Conservation (phyloP, 2,888 invertebrate genomes). For the Pollenia amentaria region DNA sequence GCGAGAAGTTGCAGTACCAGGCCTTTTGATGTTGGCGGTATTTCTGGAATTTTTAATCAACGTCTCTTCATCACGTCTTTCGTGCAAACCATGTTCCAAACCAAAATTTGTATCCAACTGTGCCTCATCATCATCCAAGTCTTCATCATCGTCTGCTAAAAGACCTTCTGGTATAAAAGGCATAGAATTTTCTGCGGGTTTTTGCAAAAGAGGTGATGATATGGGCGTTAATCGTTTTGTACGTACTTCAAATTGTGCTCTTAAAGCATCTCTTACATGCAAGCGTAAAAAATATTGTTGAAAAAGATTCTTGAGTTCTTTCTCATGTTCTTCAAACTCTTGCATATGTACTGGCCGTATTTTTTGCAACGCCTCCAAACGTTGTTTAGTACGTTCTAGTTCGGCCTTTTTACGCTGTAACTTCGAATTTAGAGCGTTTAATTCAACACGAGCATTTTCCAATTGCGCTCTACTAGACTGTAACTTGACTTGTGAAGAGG, state of each 20-base stretch:
- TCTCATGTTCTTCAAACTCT: slow-evolving; percentile 95
- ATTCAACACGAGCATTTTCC: slow-evolving; percentile 94
- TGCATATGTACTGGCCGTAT: slow-evolving; percentile 98
- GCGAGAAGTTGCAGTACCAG: slow-evolving; percentile 79
- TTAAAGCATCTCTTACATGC: slow-evolving; percentile 94
- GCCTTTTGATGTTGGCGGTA: slow-evolving; percentile 75
- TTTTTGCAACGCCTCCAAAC: slow-evolving; percentile 96
- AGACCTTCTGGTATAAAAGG: slow-evolving; percentile 83
- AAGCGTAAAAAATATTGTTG: slow-evolving; percentile 94
- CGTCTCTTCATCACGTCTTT: slow-evolving; percentile 80
- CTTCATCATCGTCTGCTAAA: slow-evolving; percentile 83
- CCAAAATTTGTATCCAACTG: slow-evolving; percentile 75
- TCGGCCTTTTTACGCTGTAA: slow-evolving; percentile 96
- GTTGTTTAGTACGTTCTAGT: slow-evolving; percentile 95
- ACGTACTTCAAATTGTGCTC: slow-evolving; percentile 89
- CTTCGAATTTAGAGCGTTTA: slow-evolving; percentile 95
- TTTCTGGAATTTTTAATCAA: slow-evolving; percentile 73
- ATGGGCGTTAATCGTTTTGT: slow-evolving; percentile 80
- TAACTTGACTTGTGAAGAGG: slow-evolving; percentile 89
- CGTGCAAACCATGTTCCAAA: slow-evolving; percentile 80
- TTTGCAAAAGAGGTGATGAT: slow-evolving; percentile 80
- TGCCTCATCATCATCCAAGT: slow-evolving; percentile 75
- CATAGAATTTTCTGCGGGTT: slow-evolving; percentile 82
- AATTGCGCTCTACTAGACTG: slow-evolving; percentile 91
- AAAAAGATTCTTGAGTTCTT: slow-evolving; percentile 93